Percentiles rank a stretch among this genome's conserved stretches.
These are phyloP conservation scores for Hesperophylax magnus DNA, from an alignment of 1,140 invertebrate genomes.

Conservation along the genomic window DNA sequence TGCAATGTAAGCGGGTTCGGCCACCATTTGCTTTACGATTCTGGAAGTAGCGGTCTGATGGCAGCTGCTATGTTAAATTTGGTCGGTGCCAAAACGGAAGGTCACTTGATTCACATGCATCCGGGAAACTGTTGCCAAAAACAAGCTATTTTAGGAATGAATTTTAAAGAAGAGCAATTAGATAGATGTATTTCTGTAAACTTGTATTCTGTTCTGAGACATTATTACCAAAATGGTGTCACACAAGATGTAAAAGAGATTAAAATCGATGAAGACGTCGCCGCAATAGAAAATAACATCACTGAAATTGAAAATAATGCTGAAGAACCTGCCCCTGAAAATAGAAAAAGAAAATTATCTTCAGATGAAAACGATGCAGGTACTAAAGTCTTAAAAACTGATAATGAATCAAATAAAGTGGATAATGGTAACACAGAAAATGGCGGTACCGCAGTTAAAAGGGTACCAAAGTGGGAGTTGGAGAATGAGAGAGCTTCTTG, in stretches of 20 bases:
- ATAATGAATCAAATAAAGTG: constrained; percentile 51
- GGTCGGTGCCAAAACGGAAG: constrained; percentile 76
- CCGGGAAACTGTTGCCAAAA: constrained; percentile 84
- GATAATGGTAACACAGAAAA: constrained; percentile 39
- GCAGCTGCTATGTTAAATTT: constrained; percentile 85
- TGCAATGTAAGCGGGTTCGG: constrained; percentile 85
- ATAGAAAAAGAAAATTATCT: constrained; percentile 52
- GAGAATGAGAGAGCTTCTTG: constrained; percentile 76
- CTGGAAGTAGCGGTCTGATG: constrained; percentile 85
- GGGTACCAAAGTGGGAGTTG: constrained; percentile 72
- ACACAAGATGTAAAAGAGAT: not conserved
- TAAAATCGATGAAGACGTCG: constrained; percentile 52
- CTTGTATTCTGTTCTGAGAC: constrained; percentile 79
- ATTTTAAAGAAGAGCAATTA: constrained; percentile 78
- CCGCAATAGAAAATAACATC: constrained; percentile 47
- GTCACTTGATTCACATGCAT: constrained; percentile 82
- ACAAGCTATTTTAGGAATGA: constrained; percentile 83
- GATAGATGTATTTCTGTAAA: constrained; percentile 79
- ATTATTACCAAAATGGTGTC: constrained; percentile 72
- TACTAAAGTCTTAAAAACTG: constrained; percentile 63
- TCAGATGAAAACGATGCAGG: constrained; percentile 57
- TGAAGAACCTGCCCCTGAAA: constrained; percentile 50
- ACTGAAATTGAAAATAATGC: too few species aligned
- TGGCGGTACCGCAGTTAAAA: constrained; percentile 21
- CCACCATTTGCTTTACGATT: constrained; percentile 89